Base-by-base conservation (phyloP, 2,888 invertebrate species). In the Limnephilus marmoratus region DNA sequence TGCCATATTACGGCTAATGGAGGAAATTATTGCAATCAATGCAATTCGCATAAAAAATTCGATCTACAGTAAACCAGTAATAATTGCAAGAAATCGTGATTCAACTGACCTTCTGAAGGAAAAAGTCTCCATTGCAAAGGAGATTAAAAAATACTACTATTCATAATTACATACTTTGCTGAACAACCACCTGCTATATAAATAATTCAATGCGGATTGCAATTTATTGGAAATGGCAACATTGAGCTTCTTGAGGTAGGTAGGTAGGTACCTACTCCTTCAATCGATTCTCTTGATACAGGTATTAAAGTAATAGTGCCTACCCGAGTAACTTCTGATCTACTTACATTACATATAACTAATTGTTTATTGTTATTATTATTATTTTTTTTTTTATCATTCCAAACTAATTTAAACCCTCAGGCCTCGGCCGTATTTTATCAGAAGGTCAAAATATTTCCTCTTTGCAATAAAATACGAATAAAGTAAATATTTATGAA, bases 151-250 rank as follows among this genome's bases (percentile, higher is more conserved):
- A 68, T 9, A 0, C 24, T 68, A 24, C 68, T n/a, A 68, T 68
- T 9, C 24, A 68, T 13, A 82, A 82, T 82, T 9, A 49, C 49
- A 49, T 29, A 9, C 49, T 29, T 24, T 86, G 5, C 37, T 24
- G 45, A 86, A 9, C 86, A 86, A 29, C 86, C 53, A 86, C 86
- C 86, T 86, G 86, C 45, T 45, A 7, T 29, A 86, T 86, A 49
- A 86, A 86, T 49, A 86, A 86, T 86, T 86, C 86, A 86, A 29
- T 29, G 53, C 5, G 29, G 49, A 86, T 86, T 49, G 29, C 29
- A 34, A 29, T 41, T n/a, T 45, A 86, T 82, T 34, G 82, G 31
- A 31, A 34, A 82, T 86, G 86, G 86, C 31, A 86, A 49, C 86
- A 86, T 49, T 45, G 49, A 31, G 68, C 68, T 24, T 49, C 45